A percentile compares a stretch with the other conserved stretches of the same genome.
These are phyloP conservation scores for Tursiops truncatus DNA, from an alignment of 2,113 vertebrate genomes.

Conservation along the genomic window DNA sequence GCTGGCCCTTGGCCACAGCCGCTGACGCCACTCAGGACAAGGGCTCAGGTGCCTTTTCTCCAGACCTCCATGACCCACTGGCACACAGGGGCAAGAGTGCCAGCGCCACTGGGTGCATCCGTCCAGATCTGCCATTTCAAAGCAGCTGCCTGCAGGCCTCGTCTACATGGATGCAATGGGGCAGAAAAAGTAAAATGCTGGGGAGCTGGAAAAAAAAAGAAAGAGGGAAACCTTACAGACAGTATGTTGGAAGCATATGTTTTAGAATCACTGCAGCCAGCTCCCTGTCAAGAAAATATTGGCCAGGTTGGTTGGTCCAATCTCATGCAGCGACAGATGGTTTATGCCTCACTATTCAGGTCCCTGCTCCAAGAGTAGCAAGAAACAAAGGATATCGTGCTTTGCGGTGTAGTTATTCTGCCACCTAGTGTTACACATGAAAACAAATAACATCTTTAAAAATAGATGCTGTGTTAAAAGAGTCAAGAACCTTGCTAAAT, in stretches of 20 bases:
- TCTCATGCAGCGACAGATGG: slow-evolving; percentile 64
- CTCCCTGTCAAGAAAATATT: slow-evolving; percentile 76
- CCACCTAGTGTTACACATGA: slow-evolving; percentile 83
- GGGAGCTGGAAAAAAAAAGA: not conserved
- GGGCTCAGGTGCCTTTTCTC: not conserved
- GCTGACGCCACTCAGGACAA: not conserved
- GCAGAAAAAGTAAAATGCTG: slow-evolving; percentile 52
- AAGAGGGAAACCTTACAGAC: slow-evolving; percentile 66
- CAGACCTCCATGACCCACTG: not conserved
- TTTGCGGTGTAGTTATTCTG: slow-evolving; percentile 82
- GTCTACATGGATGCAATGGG: slow-evolving; percentile 56
- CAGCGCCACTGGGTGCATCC: not conserved
- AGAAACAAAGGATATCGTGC: not conserved
- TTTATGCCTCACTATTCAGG: slow-evolving; percentile 44
- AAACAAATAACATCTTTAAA: not conserved
- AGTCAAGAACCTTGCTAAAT: slow-evolving; percentile 27
- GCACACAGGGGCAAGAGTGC: not conserved
- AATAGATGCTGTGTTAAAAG: not conserved
- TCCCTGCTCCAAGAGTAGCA: not conserved
- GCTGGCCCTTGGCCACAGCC: not conserved
- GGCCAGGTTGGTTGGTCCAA: slow-evolving; percentile 67
- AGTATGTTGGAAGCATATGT: slow-evolving; percentile 71
- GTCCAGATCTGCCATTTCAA: slow-evolving; percentile 32
- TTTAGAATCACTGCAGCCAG: slow-evolving; percentile 71
- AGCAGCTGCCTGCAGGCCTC: slow-evolving; percentile 49